Percentiles rank a stretch among this genome's conserved stretches.
Evolutionary conservation across 2,113 vertebrate species (phyloP).

Genomic region (Dissostichus mawsoni): DNA sequence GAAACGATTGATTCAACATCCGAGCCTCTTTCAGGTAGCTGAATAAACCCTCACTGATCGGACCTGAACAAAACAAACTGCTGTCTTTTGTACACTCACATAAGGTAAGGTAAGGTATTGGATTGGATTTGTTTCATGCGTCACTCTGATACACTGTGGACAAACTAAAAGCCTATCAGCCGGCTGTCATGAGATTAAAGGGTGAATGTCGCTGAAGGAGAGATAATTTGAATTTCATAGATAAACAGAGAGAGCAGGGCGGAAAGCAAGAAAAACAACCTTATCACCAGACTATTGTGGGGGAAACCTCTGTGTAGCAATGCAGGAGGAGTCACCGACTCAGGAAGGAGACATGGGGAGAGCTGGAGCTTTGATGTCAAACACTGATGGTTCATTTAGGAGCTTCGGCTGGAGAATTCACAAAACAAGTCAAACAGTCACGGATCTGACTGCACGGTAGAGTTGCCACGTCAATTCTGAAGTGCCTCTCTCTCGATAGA

Average conservation of each 20-base stretch:
- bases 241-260: background rate
- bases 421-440: no score
- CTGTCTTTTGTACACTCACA: background rate
- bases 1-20: slow-evolving; percentile 26
- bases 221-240: slow-evolving; percentile 21
- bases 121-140: background rate
- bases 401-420: no score
- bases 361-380: no score
- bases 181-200: background rate
- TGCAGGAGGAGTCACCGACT: no score
- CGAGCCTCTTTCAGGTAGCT: background rate
- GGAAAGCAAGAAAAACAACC: background rate
- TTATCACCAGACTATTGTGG: no score
- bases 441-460: no score
- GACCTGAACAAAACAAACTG: slow-evolving; percentile 5
- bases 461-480: no score
- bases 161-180: slow-evolving; percentile 4
- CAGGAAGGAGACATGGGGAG: no score
- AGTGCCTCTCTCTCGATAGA: no score
- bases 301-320: no score
- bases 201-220: background rate
- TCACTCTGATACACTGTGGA: background rate
- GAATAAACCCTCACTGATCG: background rate
- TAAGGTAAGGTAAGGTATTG: slow-evolving; percentile 11
- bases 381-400: no score